A percentile compares a stretch with the other conserved stretches of the same genome.
Conservation (phyloP, 2,797 vertebrate species). For the Microtus obscurus region DNA sequence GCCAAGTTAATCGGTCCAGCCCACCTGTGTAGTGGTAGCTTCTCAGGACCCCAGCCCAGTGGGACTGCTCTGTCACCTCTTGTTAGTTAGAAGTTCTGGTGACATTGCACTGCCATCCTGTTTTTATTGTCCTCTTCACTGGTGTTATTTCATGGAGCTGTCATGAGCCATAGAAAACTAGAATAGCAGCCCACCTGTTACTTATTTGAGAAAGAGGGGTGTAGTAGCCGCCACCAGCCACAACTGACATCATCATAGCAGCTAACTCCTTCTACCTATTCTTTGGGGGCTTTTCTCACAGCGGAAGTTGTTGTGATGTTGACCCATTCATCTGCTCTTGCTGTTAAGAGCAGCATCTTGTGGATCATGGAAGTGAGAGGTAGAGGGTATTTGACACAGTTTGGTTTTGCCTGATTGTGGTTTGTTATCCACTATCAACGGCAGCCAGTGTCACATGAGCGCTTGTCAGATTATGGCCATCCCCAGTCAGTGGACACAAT, state of each 20-base stretch:
- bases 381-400: not conserved
- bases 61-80: not conserved
- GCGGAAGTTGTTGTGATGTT: not conserved
- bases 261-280: not conserved
- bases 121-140: not conserved
- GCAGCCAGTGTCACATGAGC: not conserved
- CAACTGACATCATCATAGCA: not conserved
- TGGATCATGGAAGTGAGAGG: not conserved
- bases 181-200: not conserved
- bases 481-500: not conserved
- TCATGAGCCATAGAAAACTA: no score
- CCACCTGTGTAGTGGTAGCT: not conserved
- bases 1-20: not conserved
- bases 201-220: not conserved
- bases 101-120: not conserved
- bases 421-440: not conserved
- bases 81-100: not conserved
- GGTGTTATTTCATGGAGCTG: not conserved
- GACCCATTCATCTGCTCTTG: accelerated
- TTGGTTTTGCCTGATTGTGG: not conserved
- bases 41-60: not conserved
- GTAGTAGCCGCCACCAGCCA: not conserved
- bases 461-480: not conserved
- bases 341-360: not conserved
- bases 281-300: not conserved